Conservation (phyloP, 1,140 invertebrate genomes). For the Rhyzopertha dominica region DNA sequence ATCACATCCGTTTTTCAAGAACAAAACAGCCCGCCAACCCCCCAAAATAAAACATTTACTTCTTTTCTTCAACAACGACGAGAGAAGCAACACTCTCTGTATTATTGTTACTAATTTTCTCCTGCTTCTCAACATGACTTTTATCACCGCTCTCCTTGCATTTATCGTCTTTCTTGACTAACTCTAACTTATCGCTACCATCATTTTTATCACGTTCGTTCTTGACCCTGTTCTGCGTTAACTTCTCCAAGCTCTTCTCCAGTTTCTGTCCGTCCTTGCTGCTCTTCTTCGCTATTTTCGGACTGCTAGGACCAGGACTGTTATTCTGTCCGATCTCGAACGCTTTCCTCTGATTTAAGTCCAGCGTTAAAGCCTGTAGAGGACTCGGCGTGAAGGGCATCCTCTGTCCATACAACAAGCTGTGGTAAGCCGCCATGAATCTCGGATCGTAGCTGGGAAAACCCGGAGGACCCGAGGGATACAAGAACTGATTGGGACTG, state of each 20-base stretch:
- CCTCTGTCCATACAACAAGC: conserved; percentile 31
- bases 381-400: conserved; percentile 25
- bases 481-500: conserved; percentile 51
- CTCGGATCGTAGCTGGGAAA: conserved; percentile 44
- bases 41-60: conserved; percentile 3
- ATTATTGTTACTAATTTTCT: not conserved
- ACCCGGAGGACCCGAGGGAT: conserved; percentile 44
- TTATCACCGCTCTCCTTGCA: not conserved
- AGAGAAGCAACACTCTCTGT: not conserved
- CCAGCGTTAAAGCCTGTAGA: conserved; percentile 18
- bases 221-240: conserved; percentile 33
- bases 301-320: conserved; percentile 17
- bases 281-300: conserved; percentile 21
- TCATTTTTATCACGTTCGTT: conserved; percentile 2
- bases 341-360: conserved; percentile 26
- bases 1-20: too few relatives aligned
- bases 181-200: not conserved
- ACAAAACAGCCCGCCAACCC: too few relatives aligned
- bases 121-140: conserved; percentile 4
- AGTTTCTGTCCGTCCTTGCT: conserved; percentile 32
- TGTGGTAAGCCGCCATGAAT: conserved; percentile 40
- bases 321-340: conserved; percentile 26
- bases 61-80: conserved; percentile 9
- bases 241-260: conserved; percentile 42
- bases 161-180: not conserved